Percentiles rank a stretch among this genome's conserved stretches.
Conservation (phyloP, 2,113 vertebrate genomes). For the Oryzias celebensis region DNA sequence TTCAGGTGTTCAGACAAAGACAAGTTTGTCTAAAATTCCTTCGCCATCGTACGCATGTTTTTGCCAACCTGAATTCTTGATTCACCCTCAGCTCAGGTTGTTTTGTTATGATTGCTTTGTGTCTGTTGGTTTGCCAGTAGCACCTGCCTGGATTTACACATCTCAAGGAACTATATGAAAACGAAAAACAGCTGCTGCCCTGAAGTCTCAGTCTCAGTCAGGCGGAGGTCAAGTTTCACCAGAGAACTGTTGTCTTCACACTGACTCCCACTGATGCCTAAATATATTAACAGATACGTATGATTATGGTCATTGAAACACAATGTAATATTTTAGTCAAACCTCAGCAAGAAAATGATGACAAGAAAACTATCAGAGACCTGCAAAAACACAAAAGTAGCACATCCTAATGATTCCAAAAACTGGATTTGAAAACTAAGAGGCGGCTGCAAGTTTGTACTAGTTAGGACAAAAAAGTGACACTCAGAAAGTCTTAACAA, state of each 20-base stretch:
- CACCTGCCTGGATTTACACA: constrained; percentile 6
- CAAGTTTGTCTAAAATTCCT: constrained; percentile 27
- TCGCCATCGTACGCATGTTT: constrained; percentile 18
- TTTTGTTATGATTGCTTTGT: constrained; percentile 1
- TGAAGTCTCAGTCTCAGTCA: constrained; percentile 3
- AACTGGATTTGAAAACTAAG: no score
- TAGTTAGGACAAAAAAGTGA: no score
- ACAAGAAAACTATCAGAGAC: no score
- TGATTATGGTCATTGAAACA: not conserved
- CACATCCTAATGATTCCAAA: no score
- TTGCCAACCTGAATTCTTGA: constrained; percentile 19
- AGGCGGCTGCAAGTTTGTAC: no score
- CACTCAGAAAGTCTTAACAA: no score
- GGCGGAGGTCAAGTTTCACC: not conserved
- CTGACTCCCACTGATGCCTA: not conserved
- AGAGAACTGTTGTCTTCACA: not conserved
- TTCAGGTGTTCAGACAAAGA: constrained; percentile 5
- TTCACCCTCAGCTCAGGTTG: not conserved
- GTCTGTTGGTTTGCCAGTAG: constrained; percentile 12
- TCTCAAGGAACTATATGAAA: not conserved
- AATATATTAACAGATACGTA: not conserved
- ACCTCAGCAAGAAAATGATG: no score
- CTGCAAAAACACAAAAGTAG: no score
- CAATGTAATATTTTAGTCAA: not conserved
- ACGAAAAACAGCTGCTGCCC: constrained; percentile 3